Percentiles rank a stretch among this genome's conserved stretches.
phyloP scores from a whole-genome alignment of 2,888 invertebrate species.

The Ophioninae sp. region DNA sequence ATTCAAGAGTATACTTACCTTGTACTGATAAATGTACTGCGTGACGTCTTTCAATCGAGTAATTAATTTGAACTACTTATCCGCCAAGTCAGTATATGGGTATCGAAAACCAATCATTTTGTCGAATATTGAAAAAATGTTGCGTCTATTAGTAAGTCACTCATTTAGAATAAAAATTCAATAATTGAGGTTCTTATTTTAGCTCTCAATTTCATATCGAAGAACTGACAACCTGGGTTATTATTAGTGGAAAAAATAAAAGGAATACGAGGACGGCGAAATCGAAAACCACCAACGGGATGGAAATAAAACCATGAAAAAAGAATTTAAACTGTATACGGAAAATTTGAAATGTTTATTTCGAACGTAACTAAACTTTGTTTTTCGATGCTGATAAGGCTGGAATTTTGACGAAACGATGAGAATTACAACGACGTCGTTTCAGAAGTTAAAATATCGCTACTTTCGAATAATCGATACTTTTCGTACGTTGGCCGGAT shows the following conservation, averaged over 20 bases:
- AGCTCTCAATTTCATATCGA: too few relatives aligned
- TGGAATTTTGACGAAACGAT: not conserved
- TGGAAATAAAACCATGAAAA: not conserved
- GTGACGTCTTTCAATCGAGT: not conserved
- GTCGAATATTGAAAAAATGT: not conserved
- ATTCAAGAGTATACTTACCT: not conserved
- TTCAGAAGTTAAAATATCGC: not conserved
- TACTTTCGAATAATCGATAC: not conserved
- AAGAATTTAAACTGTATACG: not conserved
- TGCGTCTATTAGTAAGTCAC: not conserved
- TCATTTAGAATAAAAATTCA: not conserved
- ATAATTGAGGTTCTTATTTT: too few relatives aligned
- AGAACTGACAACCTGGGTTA: not conserved
- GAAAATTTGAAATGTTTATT: slow-evolving; percentile 71
- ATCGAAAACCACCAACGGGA: not conserved
- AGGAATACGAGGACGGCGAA: not conserved
- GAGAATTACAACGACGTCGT: slow-evolving; percentile 67
- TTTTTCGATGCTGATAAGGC: slow-evolving; percentile 14
- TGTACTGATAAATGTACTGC: not conserved
- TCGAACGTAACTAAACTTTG: slow-evolving; percentile 65
- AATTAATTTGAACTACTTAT: not conserved
- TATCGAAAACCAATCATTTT: not conserved
- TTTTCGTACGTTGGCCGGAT: slow-evolving; percentile 32
- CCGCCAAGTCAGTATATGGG: not conserved
- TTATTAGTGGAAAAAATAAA: not conserved